Evolutionary conservation across 2,113 vertebrate genomes (phyloP), one percentile per base, ranked within the genome.

Genomic region (Parus major): DNA sequence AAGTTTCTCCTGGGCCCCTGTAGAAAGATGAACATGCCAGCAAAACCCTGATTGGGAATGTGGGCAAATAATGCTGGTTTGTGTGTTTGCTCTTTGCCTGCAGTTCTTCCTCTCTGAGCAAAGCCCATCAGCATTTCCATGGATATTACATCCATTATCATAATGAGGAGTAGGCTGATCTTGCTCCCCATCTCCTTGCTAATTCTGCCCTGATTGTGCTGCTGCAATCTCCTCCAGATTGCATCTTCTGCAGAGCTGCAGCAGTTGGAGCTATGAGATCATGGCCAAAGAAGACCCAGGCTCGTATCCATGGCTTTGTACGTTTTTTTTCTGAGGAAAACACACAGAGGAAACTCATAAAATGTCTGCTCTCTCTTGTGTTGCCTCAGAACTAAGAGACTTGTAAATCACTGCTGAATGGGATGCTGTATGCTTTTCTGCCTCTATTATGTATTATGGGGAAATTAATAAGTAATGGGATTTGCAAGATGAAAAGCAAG

Each of bases 391-490:
- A 96, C 82, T 83, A 89, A 92, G 63, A 91, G 88, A 79, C 94
- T 96, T 92, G 93, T 98, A 97, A 98, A 97, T 97, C 97, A 97
- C 17, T 13, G 53, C 82, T 90, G 88, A 97, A 97, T 71, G 88
- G 86, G 90, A 92, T 93, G 96, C 91, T 95, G 69, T 95, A 88
- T 94, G 72, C 82, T 88, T 94, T 97, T 90, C 91, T 95, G 90
- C 94, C 93, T 96, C 94, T 24, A 81, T 96, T 95, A 91, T 92
- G 96, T 92, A 96, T 97, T 95, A 96, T 60, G 82, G 79, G 49
- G 79, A 82, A 96, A 97, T 97, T 97, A 98, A 98, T 98, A 97
- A 98, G 95, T 97, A 97, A 98, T 97, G 93, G 96, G 94, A 93
- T 92, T 96, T 97, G 95, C 92, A 93, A 88, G 93, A 98, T 96